Base-by-base conservation (phyloP, 2,113 vertebrate species). In the Tamias sibiricus region DNA sequence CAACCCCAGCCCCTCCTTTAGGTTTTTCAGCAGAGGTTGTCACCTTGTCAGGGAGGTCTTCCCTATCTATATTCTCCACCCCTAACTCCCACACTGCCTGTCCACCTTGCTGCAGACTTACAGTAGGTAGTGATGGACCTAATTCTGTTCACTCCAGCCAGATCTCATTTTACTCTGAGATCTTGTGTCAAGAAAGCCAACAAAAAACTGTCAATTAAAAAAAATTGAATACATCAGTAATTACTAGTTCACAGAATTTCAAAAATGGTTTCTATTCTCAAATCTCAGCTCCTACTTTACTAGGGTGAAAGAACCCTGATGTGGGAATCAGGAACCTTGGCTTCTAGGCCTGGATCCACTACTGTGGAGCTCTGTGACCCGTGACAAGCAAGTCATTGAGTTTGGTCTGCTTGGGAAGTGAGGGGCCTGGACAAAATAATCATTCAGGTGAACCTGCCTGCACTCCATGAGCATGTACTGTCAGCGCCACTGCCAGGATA, bases 221-320 rank as follows among this genome's bases (percentile, higher is more conserved):
- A 66, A 79, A 57, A 57, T 40, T 2, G 42, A 93, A 66, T 47
- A 6, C n/a, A 28, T 93, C 14, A 30, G 19, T 47, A 85, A 68
- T 76, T 66, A 37, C 54, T 92, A 44, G 47, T 86, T 85, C 76
- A 30, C 54, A 90, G 62, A 64, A 82, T 90, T 96, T 42, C 1
- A 30, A 72, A 86, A 75, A 44, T 59, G 77, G 72, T 80, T 87
- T 95, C 52, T 81, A 40, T 49, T 62, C 35, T 77, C 12, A 62
- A 37, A 59, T 88, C 32, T 30, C 64, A 91, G 35, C 12, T 91
- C 54, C 7, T 32, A 10, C 22, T 87, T 89, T 69, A n/a, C 37
- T 88, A 57, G 57, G 40, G 30, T 62, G 71, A 74, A 32, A 49
- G 47, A 92, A 62, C 32, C 42, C 54, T 75, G 77, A 87, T 10